Conservation (phyloP, 2,888 invertebrate species). For the Patella caerulea region DNA sequence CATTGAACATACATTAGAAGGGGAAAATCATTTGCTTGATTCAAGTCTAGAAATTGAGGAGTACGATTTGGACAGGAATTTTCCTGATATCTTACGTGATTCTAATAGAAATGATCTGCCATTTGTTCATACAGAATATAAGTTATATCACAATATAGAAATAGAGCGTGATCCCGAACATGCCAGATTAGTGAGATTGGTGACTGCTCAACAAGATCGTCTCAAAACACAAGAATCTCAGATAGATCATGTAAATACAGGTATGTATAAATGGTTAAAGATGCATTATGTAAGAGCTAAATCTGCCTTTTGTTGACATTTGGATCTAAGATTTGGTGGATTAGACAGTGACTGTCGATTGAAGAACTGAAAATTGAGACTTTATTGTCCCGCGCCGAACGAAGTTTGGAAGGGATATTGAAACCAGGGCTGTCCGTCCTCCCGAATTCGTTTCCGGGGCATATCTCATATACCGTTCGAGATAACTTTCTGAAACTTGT, state of each 20-base stretch:
- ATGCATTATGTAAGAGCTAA: too few relatives aligned
- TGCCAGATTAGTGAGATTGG: conserved; percentile 81
- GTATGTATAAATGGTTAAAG: conserved; percentile 40
- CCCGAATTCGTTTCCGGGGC: too few relatives aligned
- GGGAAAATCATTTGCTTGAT: conserved; percentile 21
- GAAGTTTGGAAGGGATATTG: too few relatives aligned
- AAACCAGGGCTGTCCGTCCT: too few relatives aligned
- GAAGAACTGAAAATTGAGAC: too few relatives aligned
- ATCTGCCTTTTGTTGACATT: too few relatives aligned
- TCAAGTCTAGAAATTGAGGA: conserved; percentile 57
- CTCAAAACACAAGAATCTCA: conserved; percentile 90
- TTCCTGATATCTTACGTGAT: conserved; percentile 50
- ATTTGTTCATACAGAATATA: conserved; percentile 28
- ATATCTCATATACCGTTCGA: too few relatives aligned
- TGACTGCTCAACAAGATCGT: conserved; percentile 92
- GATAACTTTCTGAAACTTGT: too few relatives aligned
- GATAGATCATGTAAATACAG: conserved; percentile 80
- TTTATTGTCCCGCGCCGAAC: too few relatives aligned
- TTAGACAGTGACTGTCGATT: too few relatives aligned
- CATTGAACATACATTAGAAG: conserved; percentile 13
- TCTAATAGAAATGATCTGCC: conserved; percentile 29
- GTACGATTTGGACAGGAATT: conserved; percentile 70
- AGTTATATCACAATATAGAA: conserved; percentile 37
- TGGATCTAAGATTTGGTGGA: too few relatives aligned
- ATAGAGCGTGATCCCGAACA: conserved; percentile 33